Conservation (phyloP, 2,113 vertebrate species). For the Ammospiza caudacuta region DNA sequence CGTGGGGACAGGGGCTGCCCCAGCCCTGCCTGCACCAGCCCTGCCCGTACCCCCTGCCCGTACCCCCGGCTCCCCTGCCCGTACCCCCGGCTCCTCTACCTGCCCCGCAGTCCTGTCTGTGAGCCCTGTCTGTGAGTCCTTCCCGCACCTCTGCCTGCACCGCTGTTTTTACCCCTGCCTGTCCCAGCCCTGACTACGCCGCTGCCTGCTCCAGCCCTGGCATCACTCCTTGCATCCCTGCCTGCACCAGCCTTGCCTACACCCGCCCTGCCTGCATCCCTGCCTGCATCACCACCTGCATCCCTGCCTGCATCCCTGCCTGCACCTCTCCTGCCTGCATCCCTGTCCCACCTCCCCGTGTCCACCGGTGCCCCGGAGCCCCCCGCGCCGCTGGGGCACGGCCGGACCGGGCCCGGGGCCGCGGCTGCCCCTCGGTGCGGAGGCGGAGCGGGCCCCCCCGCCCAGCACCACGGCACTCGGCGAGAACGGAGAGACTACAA, state of each 20-base stretch:
- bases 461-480: not conserved
- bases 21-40: not conserved
- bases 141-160: not conserved
- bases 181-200: not conserved
- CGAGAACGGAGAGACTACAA: not conserved
- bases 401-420: not conserved
- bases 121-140: not conserved
- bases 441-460: not conserved
- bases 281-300: not conserved
- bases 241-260: no score
- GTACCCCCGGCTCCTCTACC: not conserved
- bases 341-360: not conserved
- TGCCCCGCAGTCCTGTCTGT: not conserved
- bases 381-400: not conserved
- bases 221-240: not conserved
- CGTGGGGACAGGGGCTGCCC: slow-evolving; percentile 43
- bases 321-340: not conserved
- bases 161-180: not conserved
- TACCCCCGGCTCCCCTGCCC: not conserved
- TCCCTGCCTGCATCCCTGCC: no score
- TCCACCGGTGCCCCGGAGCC: not conserved
- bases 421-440: not conserved
- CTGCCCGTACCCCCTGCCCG: not conserved
- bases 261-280: no score
- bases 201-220: not conserved